These are phyloP conservation scores for Pampusana beccarii DNA, from an alignment of 2,113 vertebrate genomes.

Conservation along the genomic window DNA sequence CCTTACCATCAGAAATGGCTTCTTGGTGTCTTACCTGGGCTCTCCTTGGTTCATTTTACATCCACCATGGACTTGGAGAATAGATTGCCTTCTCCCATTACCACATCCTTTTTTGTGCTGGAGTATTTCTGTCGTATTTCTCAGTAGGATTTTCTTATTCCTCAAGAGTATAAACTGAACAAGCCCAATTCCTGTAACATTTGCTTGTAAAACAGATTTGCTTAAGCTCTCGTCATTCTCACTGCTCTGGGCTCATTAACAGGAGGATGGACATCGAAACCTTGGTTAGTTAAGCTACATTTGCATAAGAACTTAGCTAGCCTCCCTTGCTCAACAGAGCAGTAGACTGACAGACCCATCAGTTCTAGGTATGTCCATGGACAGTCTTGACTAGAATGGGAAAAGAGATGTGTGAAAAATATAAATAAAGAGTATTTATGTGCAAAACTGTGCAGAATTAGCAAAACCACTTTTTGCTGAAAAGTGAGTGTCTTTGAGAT, in stretches of 20 bases:
- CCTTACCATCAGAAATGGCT: neutral
- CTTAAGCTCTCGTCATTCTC: neutral
- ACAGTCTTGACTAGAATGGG: neutral
- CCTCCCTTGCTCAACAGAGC: neutral
- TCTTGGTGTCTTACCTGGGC: neutral
- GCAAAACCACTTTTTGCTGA: neutral
- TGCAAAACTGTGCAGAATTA: neutral
- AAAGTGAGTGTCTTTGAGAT: neutral
- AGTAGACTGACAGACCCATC: neutral
- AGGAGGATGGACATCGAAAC: neutral
- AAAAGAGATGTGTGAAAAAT: neutral
- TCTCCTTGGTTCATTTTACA: neutral
- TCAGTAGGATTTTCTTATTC: neutral
- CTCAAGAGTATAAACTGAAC: neutral
- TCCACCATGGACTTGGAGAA: neutral
- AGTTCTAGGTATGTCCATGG: neutral
- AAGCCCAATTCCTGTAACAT: neutral
- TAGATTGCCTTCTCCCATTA: neutral
- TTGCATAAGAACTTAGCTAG: neutral
- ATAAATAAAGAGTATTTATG: neutral
- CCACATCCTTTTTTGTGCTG: neutral
- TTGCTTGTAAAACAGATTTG: neutral
- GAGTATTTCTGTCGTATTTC: neutral
- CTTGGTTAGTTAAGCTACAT: neutral
- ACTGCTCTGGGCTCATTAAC: neutral